Evolutionary conservation across 1,140 invertebrate species (phyloP).

Genomic region (Orchesella cincta): DNA sequence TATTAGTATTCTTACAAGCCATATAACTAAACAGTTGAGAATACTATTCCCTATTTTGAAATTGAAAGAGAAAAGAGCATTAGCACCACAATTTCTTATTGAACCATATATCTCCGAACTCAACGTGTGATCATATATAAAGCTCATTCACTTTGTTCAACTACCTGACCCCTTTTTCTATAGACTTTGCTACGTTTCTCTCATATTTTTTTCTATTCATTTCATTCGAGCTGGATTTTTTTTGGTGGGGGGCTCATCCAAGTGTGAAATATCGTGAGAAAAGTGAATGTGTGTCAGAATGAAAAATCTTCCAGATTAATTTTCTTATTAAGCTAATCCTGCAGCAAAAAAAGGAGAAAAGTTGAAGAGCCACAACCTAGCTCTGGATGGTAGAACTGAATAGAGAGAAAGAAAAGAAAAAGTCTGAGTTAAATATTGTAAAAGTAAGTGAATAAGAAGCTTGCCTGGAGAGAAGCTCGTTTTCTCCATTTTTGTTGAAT

Average conservation of each 20-base stretch:
- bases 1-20: slow-evolving; percentile 10
- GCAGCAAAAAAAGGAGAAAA: neutral
- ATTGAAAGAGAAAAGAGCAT: slow-evolving; percentile 19
- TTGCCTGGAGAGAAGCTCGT: too few species aligned
- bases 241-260: slow-evolving; percentile 27
- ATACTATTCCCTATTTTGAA: neutral
- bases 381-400: too few species aligned
- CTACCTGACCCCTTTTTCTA: neutral
- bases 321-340: slow-evolving; percentile 48
- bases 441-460: neutral
- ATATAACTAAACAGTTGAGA: neutral
- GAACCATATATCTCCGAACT: slow-evolving; percentile 23
- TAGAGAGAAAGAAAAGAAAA: too few species aligned
- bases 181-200: neutral
- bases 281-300: slow-evolving; percentile 42
- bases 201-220: slow-evolving; percentile 14
- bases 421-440: neutral
- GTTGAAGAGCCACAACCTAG: neutral
- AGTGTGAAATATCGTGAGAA: slow-evolving; percentile 44
- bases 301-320: slow-evolving; percentile 41
- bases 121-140: neutral
- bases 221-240: neutral
- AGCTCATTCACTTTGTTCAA: neutral
- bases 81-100: slow-evolving; percentile 3
- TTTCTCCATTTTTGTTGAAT: too few species aligned